These are phyloP conservation scores for Pseudococcus viburni DNA, from an alignment of 2,888 invertebrate genomes.

Conservation along the genomic window DNA sequence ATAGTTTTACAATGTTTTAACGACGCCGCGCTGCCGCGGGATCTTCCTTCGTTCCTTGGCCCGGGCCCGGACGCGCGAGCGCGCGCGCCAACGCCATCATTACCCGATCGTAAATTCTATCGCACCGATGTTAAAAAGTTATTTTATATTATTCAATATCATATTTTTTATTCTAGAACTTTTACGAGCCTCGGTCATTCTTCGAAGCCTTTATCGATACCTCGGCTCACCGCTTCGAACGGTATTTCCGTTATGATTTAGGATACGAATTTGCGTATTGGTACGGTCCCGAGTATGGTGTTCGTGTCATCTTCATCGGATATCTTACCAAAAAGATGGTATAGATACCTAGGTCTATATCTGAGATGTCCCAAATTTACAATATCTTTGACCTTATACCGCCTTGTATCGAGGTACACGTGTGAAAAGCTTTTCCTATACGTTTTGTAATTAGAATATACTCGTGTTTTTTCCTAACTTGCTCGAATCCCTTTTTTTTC, in stretches of 20 bases:
- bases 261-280: too few species aligned
- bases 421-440: neutral
- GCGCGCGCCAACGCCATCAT: conserved; percentile 57
- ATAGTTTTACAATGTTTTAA: conserved; percentile 54
- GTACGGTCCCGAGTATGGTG: neutral
- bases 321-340: neutral
- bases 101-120: conserved; percentile 58
- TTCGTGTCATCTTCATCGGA: neutral
- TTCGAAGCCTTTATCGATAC: conserved; percentile 31
- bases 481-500: neutral
- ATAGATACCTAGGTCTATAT: neutral
- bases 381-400: neutral
- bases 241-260: conserved; percentile 45
- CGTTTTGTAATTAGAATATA: neutral
- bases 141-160: conserved; percentile 61
- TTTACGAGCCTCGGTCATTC: conserved; percentile 6
- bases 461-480: neutral
- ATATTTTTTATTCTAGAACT: conserved; percentile 56
- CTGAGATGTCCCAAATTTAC: conserved; percentile 5
- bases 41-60: too few species aligned
- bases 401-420: neutral
- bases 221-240: neutral
- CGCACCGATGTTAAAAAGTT: conserved; percentile 59
- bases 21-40: neutral
- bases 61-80: neutral